Evolutionary conservation across 2,888 invertebrate species (phyloP).

Genomic region (Ypsolopha sequella): DNA sequence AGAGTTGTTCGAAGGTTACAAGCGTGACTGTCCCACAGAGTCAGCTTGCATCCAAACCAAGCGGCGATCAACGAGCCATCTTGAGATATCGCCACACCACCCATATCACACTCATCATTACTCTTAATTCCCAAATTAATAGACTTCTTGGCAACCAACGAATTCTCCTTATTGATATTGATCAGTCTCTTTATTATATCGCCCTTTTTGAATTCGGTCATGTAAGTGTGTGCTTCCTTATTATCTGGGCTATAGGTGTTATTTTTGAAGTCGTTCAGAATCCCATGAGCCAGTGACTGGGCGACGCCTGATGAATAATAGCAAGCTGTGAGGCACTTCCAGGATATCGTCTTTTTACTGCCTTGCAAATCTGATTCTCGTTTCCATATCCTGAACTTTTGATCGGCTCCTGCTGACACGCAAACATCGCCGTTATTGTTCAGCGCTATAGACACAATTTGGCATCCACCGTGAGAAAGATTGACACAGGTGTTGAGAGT

Average conservation of each 20-base stretch:
- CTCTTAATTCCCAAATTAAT: conserved; percentile 19
- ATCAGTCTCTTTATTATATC: conserved; percentile 41
- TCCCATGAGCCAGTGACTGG: conserved; percentile 36
- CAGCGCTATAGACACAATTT: conserved; percentile 42
- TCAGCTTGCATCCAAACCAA: conserved; percentile 60
- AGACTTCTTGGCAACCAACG: conserved; percentile 16
- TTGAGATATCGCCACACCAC: conserved; percentile 54
- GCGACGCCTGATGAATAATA: conserved; percentile 55
- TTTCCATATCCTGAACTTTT: conserved; percentile 57
- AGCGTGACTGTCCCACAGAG: conserved; percentile 55
- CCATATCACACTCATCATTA: conserved; percentile 40
- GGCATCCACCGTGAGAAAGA: conserved; percentile 54
- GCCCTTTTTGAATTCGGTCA: conserved; percentile 17
- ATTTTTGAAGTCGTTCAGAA: conserved; percentile 41
- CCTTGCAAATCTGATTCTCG: conserved; percentile 18
- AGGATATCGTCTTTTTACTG: conserved; percentile 16
- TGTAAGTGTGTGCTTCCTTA: conserved; percentile 25
- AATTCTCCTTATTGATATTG: conserved; percentile 42
- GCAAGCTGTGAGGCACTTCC: conserved; percentile 53
- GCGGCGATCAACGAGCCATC: conserved; percentile 64
- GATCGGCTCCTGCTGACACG: conserved; percentile 54
- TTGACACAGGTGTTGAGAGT: conserved; percentile 51
- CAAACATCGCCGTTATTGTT: conserved; percentile 47
- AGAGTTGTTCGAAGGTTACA: conserved; percentile 48
- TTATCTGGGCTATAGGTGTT: conserved; percentile 16